These are phyloP conservation scores for Cecropterus lyciades DNA, from an alignment of 1,140 invertebrate species.

Conservation along the genomic window DNA sequence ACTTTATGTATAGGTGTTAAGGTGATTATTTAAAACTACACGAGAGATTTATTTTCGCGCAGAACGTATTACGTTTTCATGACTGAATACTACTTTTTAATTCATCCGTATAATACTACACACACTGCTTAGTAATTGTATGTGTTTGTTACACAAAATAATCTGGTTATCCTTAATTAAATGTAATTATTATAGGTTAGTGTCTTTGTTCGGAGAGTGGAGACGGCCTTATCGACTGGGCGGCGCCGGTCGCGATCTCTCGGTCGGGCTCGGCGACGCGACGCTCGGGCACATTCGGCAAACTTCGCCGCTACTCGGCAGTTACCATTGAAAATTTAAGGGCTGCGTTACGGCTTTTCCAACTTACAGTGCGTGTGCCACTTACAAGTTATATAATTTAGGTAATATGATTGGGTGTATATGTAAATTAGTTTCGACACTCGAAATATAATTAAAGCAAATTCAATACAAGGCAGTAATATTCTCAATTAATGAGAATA, in stretches of 20 bases:
- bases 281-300: constrained; percentile 45
- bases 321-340: constrained; percentile 75
- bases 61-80: background rate
- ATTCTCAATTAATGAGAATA: background rate
- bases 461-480: background rate
- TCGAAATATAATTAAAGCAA: background rate
- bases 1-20: background rate
- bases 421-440: background rate
- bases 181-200: constrained; percentile 83
- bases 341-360: constrained; percentile 68
- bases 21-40: background rate
- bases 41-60: constrained; percentile 8
- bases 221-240: constrained; percentile 85
- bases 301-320: constrained; percentile 58
- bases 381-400: constrained; percentile 13
- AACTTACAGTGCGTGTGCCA: constrained; percentile 35
- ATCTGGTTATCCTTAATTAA: constrained; percentile 79
- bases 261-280: constrained; percentile 59
- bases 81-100: constrained; percentile 12
- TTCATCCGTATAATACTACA: background rate
- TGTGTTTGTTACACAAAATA: constrained; percentile 67
- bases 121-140: constrained; percentile 6
- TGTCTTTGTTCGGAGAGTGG: constrained; percentile 80
- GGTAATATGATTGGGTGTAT: background rate
- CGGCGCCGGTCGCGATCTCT: constrained; percentile 71